Percentiles rank a stretch among this genome's conserved stretches.
These are phyloP conservation scores for Netelia inedita DNA, from an alignment of 2,888 invertebrate genomes.

Conservation along the genomic window DNA sequence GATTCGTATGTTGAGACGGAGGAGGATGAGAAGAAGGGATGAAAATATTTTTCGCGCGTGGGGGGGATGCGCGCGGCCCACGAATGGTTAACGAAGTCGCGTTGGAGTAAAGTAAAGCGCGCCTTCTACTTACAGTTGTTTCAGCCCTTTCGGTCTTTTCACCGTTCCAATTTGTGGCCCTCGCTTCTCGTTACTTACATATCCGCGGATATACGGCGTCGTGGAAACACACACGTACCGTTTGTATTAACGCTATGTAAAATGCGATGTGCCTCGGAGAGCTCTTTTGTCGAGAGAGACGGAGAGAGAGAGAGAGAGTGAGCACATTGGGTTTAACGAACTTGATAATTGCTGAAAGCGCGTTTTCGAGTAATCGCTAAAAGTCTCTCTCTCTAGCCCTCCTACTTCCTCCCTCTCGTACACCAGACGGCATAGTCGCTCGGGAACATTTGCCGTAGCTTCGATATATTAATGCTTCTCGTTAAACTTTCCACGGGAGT, in stretches of 20 bases:
- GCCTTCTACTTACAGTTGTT: conserved; percentile 39
- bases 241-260: background rate
- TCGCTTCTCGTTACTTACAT: conserved; percentile 8
- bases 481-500: conserved; percentile 50
- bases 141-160: conserved; percentile 45
- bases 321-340: conserved; percentile 58
- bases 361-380: conserved; percentile 60
- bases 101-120: conserved; percentile 4
- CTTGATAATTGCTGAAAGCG: conserved; percentile 64
- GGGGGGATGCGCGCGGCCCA: background rate
- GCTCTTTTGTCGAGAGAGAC: too few species aligned
- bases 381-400: conserved; percentile 16
- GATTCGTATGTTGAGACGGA: too few species aligned
- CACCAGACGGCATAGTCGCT: background rate
- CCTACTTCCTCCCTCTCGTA: conserved; percentile 4
- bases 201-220: background rate
- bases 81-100: conserved; percentile 43
- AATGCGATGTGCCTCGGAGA: background rate
- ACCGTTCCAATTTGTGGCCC: conserved; percentile 22
- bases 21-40: background rate
- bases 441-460: conserved; percentile 5
- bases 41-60: too few species aligned
- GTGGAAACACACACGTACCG: background rate
- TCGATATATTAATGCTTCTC: conserved; percentile 52
- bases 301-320: background rate